Base-by-base conservation (phyloP, 30 jellyfish, hydroid and myxozoan genomes). In the Pseudorhiza aurosa region DNA sequence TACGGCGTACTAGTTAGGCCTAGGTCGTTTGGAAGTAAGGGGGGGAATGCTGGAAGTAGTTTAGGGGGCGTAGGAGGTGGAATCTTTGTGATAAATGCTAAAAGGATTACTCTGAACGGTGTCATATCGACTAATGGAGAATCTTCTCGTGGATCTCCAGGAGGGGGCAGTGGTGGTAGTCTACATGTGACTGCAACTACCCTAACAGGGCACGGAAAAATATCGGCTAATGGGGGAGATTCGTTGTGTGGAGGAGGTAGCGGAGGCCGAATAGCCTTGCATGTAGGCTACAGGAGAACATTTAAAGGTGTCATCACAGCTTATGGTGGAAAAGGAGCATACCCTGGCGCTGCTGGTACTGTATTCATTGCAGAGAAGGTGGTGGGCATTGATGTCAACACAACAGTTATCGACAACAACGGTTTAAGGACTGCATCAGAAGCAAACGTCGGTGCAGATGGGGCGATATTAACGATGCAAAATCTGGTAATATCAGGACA, bases 141-240 rank as follows among this genome's bases (percentile, higher is more conserved):
- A 0, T 35, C 77, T 10, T 51, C 85, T 11, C 11, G 14, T 24
- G 82, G 79, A 4, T 15, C 15, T 31, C 74, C 45, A 14, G 92
- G 92, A 26, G 92, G 85, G 51, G 92, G 92, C 7, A 81, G 92
- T 67, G 92, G 92, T 26, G 92, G 92, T 6, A 81, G 92, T 39
- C 26, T 81, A 45, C 33, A 29, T 19, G 55, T 81, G 1, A 37
- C 8, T 32, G 92, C 92, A 1, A 79, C 14, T 1, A 68, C 42
- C 26, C 53, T 81, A 6, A 46, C 84, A 14, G 92, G 92, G n/a
- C 92, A 81, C 27, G 92, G 92, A 10, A 42, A 49, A 29, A 67
- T 81, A 19, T 56, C 82, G 22, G 56, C 92, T 2, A 67, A 47
- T 51, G 92, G 92, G 6, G 92, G 92, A 9, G 36, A 19, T 71